Evolutionary conservation across 2,113 vertebrate genomes (phyloP).

Genomic region (Pavo muticus): DNA sequence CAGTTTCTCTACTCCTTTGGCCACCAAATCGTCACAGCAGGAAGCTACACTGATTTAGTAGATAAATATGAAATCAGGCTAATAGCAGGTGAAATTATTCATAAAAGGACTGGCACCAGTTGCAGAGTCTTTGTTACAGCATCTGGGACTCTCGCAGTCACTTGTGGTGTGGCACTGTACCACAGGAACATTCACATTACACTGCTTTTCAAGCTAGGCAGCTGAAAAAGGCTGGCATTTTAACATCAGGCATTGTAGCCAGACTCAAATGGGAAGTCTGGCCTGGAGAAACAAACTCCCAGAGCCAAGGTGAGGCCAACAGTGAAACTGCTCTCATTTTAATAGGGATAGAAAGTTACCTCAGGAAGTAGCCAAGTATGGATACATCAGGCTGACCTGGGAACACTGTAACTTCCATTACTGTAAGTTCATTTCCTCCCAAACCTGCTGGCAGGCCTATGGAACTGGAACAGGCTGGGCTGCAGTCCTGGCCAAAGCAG

Average conservation of each 20-base stretch:
- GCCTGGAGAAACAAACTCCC: neutral
- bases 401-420: neutral
- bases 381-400: neutral
- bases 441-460: neutral
- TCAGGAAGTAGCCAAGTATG: fast-evolving
- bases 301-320: neutral
- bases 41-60: neutral
- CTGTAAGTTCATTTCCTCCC: neutral
- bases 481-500: fast-evolving
- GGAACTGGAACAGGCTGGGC: neutral
- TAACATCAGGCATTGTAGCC: neutral
- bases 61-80: neutral
- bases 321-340: neutral
- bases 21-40: neutral
- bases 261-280: fast-evolving
- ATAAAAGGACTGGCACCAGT: neutral
- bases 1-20: neutral
- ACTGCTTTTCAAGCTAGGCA: neutral
- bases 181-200: neutral
- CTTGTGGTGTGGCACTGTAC: neutral
- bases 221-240: neutral
- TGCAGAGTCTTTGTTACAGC: neutral
- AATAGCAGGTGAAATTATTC: neutral
- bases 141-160: neutral
- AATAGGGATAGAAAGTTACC: neutral